A percentile compares a stretch with the other conserved stretches of the same genome.
phyloP scores from a whole-genome alignment of 2,113 vertebrate species.

The Aix galericulata region DNA sequence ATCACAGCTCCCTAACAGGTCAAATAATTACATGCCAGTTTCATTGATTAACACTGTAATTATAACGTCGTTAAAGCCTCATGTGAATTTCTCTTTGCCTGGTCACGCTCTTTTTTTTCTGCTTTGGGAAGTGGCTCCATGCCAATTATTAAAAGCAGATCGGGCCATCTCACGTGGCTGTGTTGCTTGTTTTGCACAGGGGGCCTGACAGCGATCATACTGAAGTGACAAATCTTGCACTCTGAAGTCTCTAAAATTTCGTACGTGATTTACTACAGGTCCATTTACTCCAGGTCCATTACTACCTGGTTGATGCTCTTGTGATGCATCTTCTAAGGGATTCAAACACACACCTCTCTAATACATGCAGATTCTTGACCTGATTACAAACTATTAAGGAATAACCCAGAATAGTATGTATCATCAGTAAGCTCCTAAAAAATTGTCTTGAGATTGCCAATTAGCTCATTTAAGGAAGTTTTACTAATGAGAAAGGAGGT shows the following conservation, averaged over 20 bases:
- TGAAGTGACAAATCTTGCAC: background rate
- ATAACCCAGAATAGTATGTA: conserved; percentile 24
- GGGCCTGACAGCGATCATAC: too few species aligned
- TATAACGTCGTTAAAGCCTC: background rate
- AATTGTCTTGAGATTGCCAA: conserved; percentile 65
- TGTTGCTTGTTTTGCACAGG: background rate
- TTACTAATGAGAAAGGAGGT: conserved; percentile 56
- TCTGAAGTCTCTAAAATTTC: background rate
- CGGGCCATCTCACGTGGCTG: background rate
- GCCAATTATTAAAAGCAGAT: background rate
- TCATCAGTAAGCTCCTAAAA: conserved; percentile 30
- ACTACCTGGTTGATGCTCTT: background rate
- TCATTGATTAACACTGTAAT: background rate
- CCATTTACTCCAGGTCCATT: background rate
- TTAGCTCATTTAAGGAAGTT: conserved; percentile 67
- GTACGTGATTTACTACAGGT: background rate
- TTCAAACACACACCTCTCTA: background rate
- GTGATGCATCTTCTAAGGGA: background rate
- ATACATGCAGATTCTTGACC: conserved; percentile 57
- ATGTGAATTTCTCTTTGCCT: background rate
- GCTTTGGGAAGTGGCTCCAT: background rate
- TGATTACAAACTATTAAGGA: conserved; percentile 63
- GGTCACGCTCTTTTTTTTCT: background rate
- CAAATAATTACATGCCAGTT: background rate
- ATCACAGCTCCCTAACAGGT: background rate